These are phyloP conservation scores for Ibycter americanus DNA, from an alignment of 2,797 vertebrate genomes.

Conservation along the genomic window DNA sequence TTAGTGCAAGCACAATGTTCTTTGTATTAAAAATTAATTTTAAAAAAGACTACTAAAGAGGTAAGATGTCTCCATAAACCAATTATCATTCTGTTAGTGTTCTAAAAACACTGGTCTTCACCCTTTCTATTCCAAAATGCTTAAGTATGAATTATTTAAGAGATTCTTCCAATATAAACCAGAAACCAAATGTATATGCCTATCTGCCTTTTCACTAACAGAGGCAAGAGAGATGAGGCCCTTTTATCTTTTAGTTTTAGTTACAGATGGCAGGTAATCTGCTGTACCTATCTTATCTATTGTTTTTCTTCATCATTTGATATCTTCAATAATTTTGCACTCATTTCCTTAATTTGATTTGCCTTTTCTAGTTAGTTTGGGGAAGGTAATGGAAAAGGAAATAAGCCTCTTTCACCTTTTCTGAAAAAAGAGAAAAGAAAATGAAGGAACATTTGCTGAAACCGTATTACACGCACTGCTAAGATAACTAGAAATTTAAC, in stretches of 20 bases:
- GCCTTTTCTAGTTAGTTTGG: neutral
- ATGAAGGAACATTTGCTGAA: neutral
- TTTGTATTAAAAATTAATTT: neutral
- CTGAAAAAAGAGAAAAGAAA: neutral
- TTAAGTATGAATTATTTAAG: neutral
- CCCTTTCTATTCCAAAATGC: neutral
- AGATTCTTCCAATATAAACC: neutral
- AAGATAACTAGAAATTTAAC: neutral
- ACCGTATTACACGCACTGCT: neutral
- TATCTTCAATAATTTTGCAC: neutral
- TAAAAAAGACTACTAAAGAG: neutral
- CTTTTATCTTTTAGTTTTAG: neutral
- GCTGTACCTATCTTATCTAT: neutral
- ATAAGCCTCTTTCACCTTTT: neutral
- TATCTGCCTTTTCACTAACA: neutral
- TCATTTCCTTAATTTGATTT: neutral
- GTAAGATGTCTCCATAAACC: neutral
- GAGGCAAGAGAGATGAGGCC: neutral
- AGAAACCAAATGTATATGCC: accelerated
- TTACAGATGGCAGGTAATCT: neutral
- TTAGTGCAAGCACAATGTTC: neutral
- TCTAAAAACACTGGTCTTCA: neutral
- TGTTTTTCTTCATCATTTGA: neutral
- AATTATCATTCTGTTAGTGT: neutral
- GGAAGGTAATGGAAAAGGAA: neutral